phyloP scores from a whole-genome alignment of 2,113 vertebrate species.

The Amazona guildingii region DNA sequence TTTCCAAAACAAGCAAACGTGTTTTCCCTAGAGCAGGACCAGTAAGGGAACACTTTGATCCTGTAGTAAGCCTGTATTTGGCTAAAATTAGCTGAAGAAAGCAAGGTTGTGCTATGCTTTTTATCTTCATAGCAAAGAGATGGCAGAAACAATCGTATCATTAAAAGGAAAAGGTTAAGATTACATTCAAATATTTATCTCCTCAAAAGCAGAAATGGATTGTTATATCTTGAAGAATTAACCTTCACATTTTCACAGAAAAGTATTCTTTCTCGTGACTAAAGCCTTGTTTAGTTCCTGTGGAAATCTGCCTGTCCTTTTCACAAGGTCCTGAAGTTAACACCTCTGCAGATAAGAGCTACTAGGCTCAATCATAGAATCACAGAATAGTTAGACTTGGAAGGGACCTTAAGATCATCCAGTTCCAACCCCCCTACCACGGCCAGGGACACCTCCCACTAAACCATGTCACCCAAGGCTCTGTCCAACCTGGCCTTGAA shows the following conservation, averaged over 20 bases:
- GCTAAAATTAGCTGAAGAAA: not conserved
- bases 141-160: not conserved
- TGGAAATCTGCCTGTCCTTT: not conserved
- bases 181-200: not conserved
- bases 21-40: not conserved
- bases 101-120: not conserved
- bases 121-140: not conserved
- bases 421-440: too few species aligned
- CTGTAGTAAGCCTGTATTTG: not conserved
- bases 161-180: not conserved
- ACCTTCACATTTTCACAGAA: not conserved
- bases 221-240: not conserved
- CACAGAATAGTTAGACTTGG: too few species aligned
- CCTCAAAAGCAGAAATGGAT: not conserved
- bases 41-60: not conserved
- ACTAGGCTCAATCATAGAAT: too few species aligned
- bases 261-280: not conserved
- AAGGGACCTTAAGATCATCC: too few species aligned
- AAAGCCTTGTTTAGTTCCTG: not conserved
- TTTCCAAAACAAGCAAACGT: not conserved
- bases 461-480: too few species aligned
- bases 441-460: too few species aligned
- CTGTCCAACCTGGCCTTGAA: too few species aligned
- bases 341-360: not conserved
- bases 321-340: not conserved